Base-by-base conservation (phyloP, 2,797 vertebrate species). In the Falco peregrinus region DNA sequence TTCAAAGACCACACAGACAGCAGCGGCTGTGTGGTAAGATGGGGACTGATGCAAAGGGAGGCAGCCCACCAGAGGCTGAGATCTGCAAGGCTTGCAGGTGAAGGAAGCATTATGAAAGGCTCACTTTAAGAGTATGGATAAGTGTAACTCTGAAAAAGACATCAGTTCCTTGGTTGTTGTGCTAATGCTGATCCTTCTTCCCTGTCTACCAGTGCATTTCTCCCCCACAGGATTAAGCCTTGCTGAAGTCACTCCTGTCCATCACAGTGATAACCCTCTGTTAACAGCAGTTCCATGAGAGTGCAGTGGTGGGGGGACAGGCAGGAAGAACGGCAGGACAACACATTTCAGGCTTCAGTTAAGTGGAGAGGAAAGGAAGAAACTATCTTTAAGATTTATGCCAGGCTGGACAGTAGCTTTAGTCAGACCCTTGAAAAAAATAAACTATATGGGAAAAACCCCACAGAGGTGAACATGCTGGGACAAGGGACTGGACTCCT, bases 1-100 rank as follows among this genome's bases (percentile, higher is more conserved):
- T 97, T 96, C 89, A 71, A 64, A 80, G 98, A 98, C 98, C 98
- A 98, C 98, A 98, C 98, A 98, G 97, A 95, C 89, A 96, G 98
- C 93, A 74, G 80, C 0, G 57, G 95, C 94, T 96, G 33, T 94
- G 96, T 73, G 86, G 87, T 80, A 70, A 87, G 56, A 25, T 35
- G 54, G 47, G 75, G 77, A 87, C 37, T 7, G 17, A 51, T 81
- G 92, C 13, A 22, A 35, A 73, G 82, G 82, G 75, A 91, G 65
- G 70, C 85, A 65, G 69, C 84, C 83, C 82, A 50, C 47, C 33
- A 57, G 90, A 79, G 76, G 26, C 65, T 28, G 39, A 91, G 69
- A 29, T 86, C 65, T 84, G 64, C 59, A 79, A 67, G 84, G 25
- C 80, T 82, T 85, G 48, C 95, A 97, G 97, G 97, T 97, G 95